Evolutionary conservation across 2,888 invertebrate genomes (phyloP), one percentile per base, ranked within the genome.

Genomic region (Tetrapedia diversipes): DNA sequence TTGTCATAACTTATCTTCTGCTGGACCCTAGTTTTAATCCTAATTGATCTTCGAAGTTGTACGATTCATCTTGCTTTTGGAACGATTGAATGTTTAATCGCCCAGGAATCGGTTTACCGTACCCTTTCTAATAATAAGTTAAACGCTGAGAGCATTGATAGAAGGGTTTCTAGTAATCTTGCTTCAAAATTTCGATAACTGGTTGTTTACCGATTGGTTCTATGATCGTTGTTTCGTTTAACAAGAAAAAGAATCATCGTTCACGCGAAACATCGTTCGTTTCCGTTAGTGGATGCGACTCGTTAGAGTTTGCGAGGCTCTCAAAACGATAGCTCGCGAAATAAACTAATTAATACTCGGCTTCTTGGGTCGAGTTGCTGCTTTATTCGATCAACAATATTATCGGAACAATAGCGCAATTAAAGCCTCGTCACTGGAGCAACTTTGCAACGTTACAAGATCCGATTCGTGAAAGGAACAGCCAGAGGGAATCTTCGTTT

Each of bases 301-400:
- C 57, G 57, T 60, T 61, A 57, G 53, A 29, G 22, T 4, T 19
- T 11, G 54, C 37, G 45, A 22, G 27, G 24, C 45, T 59, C 57
- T 34, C 39, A 1, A 32, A 14, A 16, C 53, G 45, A 54, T 53
- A 34, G 41, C 54, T 49, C 54, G 59, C 32, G 47, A 43, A 60
- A 73, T 73, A 65, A 60, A 75, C 60, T 65, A 75, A 75, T 75
- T 75, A 73, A 66, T 73, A 39, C 51, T 27, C 27, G 59, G 24
- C 29, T 60, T 29, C 60, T 61, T 47, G 27, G 22, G 10, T 10
- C 14, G 71, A 49, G 41, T 63, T 54, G 71, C 27, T 37, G 57
- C 49, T 63, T 74, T 56, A 74, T 63, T 72, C 61, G 72, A 74
- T 74, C 63, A 74, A 72, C 63, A 56, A 51, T 47, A 57, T 57